Base-by-base conservation (phyloP, 2,888 invertebrate species). In the Arrhopalites spinosus region DNA sequence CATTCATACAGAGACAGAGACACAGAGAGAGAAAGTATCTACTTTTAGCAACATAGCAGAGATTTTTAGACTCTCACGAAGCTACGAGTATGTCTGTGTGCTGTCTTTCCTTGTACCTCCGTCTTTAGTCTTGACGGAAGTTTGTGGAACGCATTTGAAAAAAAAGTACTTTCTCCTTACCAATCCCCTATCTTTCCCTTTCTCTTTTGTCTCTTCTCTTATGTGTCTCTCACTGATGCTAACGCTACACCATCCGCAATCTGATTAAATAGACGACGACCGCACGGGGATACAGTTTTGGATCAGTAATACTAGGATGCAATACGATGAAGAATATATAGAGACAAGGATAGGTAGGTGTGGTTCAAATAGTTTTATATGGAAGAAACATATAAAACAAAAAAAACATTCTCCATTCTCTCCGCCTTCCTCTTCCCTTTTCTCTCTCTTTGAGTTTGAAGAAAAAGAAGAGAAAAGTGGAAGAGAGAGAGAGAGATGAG, bases 161-260 rank as follows among this genome's bases (percentile, higher is more conserved):
- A 68, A 68, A 68, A 69, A 53, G 69, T 69, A 29, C 69, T 53
- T 53, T 53, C 36, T 36, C 36, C 36, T 3, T 11, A 7, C 3
- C 36, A 11, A 36, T 7, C 11, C 36, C 36, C 36, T 36, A 36
- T 36, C 36, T 36, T 11, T 36, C 36, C 36, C 11, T 36, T n/a
- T n/a, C n/a, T n/a, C n/a, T n/a, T n/a, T n/a, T n/a, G 7, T 45
- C 68, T 47, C 47, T 47, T 68, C 47, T 47, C 68, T 23, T 68
- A 68, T 68, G 47, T 68, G 68, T 68, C 68, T 50, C 47, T 25
- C 68, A 68, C 47, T 68, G 47, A 68, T 68, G 53, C 20, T n/a
- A 56, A 30, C 47, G 68, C 59, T 68, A 59, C 68, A 74, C 61
- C 45, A 68, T 74, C 67, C 67, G 43, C 68, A 71, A 71, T 71